Evolutionary conservation across 1,140 invertebrate species (phyloP), one percentile per base, ranked within the genome.

Genomic region (Cydia pomonella): DNA sequence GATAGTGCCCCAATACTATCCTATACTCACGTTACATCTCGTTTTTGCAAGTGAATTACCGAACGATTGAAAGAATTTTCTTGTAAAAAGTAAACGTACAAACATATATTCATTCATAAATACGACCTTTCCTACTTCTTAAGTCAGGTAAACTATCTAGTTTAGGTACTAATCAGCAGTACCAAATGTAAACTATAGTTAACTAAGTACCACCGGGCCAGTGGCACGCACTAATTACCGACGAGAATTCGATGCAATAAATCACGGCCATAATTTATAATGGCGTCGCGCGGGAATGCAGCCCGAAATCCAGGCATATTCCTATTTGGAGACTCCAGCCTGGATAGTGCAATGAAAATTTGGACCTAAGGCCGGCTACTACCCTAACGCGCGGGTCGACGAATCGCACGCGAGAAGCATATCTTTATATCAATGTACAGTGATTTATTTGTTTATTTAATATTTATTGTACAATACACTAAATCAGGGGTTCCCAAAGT

Each of bases 221-320:
- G 74, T 83, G 87, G 90, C 86, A 91, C 89, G 90, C 90, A 92
- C 90, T 92, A 92, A 92, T 92, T 92, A 82, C 88, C 87, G 88
- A 82, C 78, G 88, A 88, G 88, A 92, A 92, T 92, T 88, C 90
- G 81, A 92, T 92, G 89, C 89, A 86, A 92, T 92, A 92, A 92
- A 92, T 92, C 90, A 91, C 84, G 81, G 85, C 77, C 85, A 91
- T 89, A 91, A 91, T 91, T 91, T 89, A 89, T 76, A 79, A 84
- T 83, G 84, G 83, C 81, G 84, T 83, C 87, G 86, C 80, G 75
- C 76, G 75, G 90, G 90, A 84, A 92, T 90, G 87, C 83, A 78
- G 85, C 85, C 85, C 87, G 83, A 88, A 90, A 89, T 88, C 88
- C 80, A 82, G 75, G 72, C 76, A 73, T 79, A 79, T 77, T 80